Conservation (phyloP, 2,888 invertebrate species). For the Cremastinae sp. region DNA sequence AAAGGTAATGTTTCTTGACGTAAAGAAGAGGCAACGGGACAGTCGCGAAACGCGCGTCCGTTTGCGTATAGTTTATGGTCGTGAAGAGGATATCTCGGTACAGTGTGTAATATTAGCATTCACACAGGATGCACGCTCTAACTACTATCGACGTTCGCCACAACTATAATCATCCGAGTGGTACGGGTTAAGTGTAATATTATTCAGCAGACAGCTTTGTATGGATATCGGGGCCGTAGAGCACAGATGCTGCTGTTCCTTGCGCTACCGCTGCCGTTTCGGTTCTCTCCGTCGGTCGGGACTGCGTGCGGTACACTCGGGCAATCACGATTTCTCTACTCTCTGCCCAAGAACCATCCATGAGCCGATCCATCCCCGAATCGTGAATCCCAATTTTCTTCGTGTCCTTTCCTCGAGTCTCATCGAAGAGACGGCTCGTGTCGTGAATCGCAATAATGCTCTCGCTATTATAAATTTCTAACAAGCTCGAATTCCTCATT, state of each 20-base stretch:
- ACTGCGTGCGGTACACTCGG: slow-evolving; percentile 60
- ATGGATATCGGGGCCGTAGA: slow-evolving; percentile 76
- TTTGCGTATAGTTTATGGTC: slow-evolving; percentile 29
- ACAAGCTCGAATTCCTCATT: neutral
- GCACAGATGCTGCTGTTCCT: slow-evolving; percentile 77
- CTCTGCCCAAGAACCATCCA: slow-evolving; percentile 74
- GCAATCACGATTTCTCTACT: slow-evolving; percentile 70
- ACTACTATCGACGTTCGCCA: slow-evolving; percentile 79
- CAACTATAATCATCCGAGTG: slow-evolving; percentile 79
- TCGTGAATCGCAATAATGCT: slow-evolving; percentile 75
- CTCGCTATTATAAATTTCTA: slow-evolving; percentile 41
- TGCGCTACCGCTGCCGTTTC: slow-evolving; percentile 41
- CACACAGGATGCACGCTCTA: slow-evolving; percentile 80
- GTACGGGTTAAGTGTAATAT: slow-evolving; percentile 79
- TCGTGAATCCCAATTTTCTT: slow-evolving; percentile 46
- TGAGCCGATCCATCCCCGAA: slow-evolving; percentile 63
- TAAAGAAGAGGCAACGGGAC: slow-evolving; percentile 18
- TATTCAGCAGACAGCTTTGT: slow-evolving; percentile 80
- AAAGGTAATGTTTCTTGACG: neutral
- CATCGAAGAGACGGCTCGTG: slow-evolving; percentile 61
- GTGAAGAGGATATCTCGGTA: slow-evolving; percentile 38
- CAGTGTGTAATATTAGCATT: slow-evolving; percentile 77
- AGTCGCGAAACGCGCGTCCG: slow-evolving; percentile 32
- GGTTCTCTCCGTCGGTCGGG: slow-evolving; percentile 68
- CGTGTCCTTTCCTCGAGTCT: slow-evolving; percentile 17